phyloP scores from a whole-genome alignment of 2,113 vertebrate genomes.

The Siphamia tubifer region DNA sequence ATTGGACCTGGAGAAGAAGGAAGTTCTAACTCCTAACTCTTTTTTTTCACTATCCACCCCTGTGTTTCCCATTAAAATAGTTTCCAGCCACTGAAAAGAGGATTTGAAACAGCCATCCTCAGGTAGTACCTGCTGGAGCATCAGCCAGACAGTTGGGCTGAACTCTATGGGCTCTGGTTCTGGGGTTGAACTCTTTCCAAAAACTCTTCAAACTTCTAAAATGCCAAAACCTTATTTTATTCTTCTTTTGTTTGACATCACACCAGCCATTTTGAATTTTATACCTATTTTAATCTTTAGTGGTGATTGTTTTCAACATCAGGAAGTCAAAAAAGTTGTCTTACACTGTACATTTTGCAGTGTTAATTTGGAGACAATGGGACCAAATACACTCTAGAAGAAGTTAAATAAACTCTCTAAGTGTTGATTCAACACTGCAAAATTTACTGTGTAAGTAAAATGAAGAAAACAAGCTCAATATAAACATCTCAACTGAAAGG shows the following conservation, averaged over 20 bases:
- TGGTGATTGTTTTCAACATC: constrained; percentile 2
- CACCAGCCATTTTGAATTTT: background rate
- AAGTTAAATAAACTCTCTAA: too few relatives aligned
- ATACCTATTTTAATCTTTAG: constrained; percentile 14
- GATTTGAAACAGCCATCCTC: constrained; percentile 60
- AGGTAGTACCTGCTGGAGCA: constrained; percentile 65
- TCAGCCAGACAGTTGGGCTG: constrained; percentile 50
- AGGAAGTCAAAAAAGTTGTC: background rate
- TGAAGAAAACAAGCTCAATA: background rate
- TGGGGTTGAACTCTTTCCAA: constrained; percentile 31
- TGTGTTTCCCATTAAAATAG: constrained; percentile 77
- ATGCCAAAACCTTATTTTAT: background rate
- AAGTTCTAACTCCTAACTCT: constrained; percentile 37
- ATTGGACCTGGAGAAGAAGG: constrained; percentile 61
- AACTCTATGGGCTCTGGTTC: constrained; percentile 42
- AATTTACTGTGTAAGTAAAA: too few relatives aligned
- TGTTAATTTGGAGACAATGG: too few relatives aligned
- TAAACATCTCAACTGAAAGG: background rate
- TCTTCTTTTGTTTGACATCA: background rate
- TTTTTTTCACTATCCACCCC: constrained; percentile 46
- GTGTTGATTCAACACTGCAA: too few relatives aligned
- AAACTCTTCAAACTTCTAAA: constrained; percentile 12
- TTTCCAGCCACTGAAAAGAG: constrained; percentile 65
- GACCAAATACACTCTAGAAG: too few relatives aligned
- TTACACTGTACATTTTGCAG: too few relatives aligned